Evolutionary conservation across 1,140 invertebrate genomes (phyloP), one percentile per base, ranked within the genome.

Genomic region (Micrasema longulum): DNA sequence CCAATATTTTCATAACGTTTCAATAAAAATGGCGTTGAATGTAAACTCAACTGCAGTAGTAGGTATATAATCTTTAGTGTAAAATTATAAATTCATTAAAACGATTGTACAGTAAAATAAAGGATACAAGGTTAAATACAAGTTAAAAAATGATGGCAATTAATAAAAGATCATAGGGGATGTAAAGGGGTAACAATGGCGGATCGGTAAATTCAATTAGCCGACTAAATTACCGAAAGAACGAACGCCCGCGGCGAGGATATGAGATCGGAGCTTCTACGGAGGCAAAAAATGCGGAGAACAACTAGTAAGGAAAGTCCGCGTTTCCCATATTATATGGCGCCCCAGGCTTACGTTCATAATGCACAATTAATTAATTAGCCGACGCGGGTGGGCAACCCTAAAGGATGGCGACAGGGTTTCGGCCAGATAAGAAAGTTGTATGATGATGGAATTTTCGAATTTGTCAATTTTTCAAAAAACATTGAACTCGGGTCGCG

Each of bases 281-380:
- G 48, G 65, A 18, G 60, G 41, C 38, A 64, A 47, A 47, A 64
- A 45, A 64, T 45, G 4, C 12, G 9, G 11, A 7, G 52, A 55
- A 31, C 26, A 38, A 41, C 16, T 12, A 31, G 60, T n/a, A 5
- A 22, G 31, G 43, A 31, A 47, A 26, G n/a, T 20, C 22, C 23
- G 22, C 14, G 41, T 22, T 63, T 63, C 60, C 60, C 60, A 23
- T 64, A 64, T 45, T 64, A 47, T 23, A 41, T 64, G 65, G 36
- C 50, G 65, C 48, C 36, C 23, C 65, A 35, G 65, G 48, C 48
- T 20, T 9, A 64, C 65, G 69, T 38, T 53, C 69, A 69, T 75
- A 75, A 75, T 75, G 69, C 70, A 72, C 74, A 72, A 72, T 75
- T 75, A 75, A 75, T 75, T 75, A 75, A 75, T 75, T 75, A 75